Percentiles rank a stretch among this genome's conserved stretches.
These are phyloP conservation scores for Erythrolamprus reginae DNA, from an alignment of 2,113 vertebrate species.

Conservation along the genomic window DNA sequence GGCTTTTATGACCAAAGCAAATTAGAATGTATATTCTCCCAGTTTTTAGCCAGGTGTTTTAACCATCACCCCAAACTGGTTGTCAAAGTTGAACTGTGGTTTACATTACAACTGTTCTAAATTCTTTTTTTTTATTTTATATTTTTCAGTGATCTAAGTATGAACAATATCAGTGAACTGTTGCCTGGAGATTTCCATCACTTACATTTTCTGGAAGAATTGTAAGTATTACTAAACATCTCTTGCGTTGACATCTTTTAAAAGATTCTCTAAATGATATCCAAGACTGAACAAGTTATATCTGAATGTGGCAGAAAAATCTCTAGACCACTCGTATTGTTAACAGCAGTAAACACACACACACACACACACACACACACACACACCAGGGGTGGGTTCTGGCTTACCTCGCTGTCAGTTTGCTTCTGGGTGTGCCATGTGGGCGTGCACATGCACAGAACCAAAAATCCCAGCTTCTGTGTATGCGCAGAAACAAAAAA, in stretches of 20 bases:
- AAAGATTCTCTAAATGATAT: neutral
- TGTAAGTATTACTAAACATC: constrained; percentile 75
- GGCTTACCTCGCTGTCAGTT: no score
- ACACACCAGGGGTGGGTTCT: no score
- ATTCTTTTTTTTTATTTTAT: constrained; percentile 21
- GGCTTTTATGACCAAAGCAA: neutral
- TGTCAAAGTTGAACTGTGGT: neutral
- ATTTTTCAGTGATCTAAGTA: constrained; percentile 84
- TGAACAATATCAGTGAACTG: constrained; percentile 93
- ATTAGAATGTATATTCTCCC: neutral
- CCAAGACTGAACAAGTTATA: neutral
- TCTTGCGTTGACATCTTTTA: neutral
- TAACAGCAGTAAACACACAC: neutral
- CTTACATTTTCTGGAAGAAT: constrained; percentile 88
- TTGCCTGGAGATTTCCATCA: constrained; percentile 75
- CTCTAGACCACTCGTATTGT: neutral
- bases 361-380: no score
- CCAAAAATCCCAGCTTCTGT: no score
- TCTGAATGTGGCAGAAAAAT: neutral
- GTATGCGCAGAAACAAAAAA: no score
- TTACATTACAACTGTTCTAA: neutral
- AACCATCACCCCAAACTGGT: neutral
- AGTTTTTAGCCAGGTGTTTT: neutral
- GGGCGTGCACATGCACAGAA: no score
- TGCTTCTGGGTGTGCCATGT: no score